Evolutionary conservation across 2,888 invertebrate species (phyloP).

Genomic region (Drosophila antonietae): DNA sequence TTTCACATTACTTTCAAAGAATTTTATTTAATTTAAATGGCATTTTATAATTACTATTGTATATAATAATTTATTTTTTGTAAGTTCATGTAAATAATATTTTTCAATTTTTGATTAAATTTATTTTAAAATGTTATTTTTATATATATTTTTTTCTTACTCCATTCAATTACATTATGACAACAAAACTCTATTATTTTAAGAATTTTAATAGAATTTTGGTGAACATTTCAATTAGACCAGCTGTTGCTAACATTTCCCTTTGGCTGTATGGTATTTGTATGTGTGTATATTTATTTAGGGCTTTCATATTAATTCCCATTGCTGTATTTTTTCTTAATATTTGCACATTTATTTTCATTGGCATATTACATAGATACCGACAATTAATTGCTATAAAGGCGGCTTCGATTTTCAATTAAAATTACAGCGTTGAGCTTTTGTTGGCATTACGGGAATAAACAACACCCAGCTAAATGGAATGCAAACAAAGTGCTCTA

Average conservation of each 20-base stretch:
- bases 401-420: conserved; percentile 55
- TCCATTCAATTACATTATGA: not conserved
- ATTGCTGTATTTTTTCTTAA: conserved; percentile 22
- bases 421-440: conserved; percentile 52
- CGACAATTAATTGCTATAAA: conserved; percentile 50
- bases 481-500: conserved; percentile 51
- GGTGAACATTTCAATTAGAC: not conserved
- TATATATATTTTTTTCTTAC: not conserved
- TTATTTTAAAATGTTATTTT: not conserved
- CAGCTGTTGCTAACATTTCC: conserved; percentile 2
- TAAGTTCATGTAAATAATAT: too few species aligned
- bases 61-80: too few species aligned
- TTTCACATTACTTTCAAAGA: too few species aligned
- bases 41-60: too few species aligned
- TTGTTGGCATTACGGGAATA: conserved; percentile 34
- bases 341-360: conserved; percentile 22
- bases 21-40: too few species aligned
- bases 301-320: conserved; percentile 29
- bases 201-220: too few species aligned
- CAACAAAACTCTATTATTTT: not conserved
- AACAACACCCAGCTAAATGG: conserved; percentile 43
- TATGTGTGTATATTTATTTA: not conserved
- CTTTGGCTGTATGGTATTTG: not conserved
- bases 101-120: not conserved
- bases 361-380: not conserved